phyloP scores from a whole-genome alignment of 2,113 vertebrate species.

The Sprattus sprattus region DNA sequence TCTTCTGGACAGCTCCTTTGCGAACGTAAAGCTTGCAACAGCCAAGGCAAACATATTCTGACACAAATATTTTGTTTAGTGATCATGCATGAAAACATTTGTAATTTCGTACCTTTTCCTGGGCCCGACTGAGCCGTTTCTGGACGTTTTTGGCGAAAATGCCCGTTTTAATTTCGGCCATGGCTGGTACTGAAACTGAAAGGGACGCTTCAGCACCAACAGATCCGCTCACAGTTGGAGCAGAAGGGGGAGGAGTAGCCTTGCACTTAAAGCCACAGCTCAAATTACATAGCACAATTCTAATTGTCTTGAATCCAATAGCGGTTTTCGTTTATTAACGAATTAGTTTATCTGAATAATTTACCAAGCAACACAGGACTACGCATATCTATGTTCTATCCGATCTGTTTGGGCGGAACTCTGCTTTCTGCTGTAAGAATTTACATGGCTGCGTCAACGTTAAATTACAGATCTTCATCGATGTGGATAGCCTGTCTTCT shows the following conservation, averaged over 20 bases:
- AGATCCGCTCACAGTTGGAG: slow-evolving; percentile 40
- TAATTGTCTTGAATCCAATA: background rate
- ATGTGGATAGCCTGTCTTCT: background rate
- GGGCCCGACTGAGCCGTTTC: slow-evolving; percentile 88
- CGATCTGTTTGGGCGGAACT: background rate
- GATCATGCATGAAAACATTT: background rate
- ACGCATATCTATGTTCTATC: background rate
- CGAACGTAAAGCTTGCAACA: background rate
- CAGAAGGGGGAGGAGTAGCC: slow-evolving; percentile 41
- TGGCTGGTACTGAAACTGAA: slow-evolving; percentile 67
- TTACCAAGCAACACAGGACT: background rate
- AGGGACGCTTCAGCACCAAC: slow-evolving; percentile 54
- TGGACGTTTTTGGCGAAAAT: slow-evolving; percentile 97
- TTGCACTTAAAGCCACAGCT: slow-evolving; percentile 51
- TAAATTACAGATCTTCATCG: background rate
- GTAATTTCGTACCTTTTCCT: slow-evolving; percentile 84
- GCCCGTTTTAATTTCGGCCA: slow-evolving; percentile 96
- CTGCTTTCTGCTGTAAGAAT: background rate
- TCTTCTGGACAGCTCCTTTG: slow-evolving; percentile 25
- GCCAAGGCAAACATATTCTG: background rate
- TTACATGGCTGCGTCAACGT: slow-evolving; percentile 7
- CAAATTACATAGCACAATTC: background rate
- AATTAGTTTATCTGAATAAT: background rate
- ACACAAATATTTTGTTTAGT: background rate
- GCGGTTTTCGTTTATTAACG: background rate